These are phyloP conservation scores for Microcebus ravelobensis DNA, from an alignment of 2,113 vertebrate species.

Conservation along the genomic window DNA sequence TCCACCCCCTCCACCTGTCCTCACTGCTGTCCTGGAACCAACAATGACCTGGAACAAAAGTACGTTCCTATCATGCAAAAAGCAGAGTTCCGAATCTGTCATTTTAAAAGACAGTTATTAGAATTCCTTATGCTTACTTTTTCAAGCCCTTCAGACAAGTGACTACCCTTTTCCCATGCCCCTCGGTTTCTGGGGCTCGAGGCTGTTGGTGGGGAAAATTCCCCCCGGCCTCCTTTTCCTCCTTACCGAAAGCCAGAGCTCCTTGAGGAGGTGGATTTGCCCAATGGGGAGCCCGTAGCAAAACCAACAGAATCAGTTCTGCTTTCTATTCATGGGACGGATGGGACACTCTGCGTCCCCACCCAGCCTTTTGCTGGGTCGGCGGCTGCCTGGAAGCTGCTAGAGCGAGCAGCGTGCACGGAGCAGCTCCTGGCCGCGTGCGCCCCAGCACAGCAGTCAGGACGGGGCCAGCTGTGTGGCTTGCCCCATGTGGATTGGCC, in stretches of 20 bases:
- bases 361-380: neutral
- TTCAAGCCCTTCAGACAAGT: neutral
- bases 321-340: constrained; percentile 48
- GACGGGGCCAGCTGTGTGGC: neutral
- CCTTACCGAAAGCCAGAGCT: neutral
- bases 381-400: neutral
- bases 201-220: neutral
- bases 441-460: neutral
- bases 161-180: neutral
- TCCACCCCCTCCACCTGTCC: no score
- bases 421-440: rapidly evolving
- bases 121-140: neutral
- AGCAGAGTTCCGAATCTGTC: neutral
- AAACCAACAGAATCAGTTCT: constrained; percentile 26
- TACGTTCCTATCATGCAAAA: neutral
- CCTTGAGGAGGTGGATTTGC: neutral
- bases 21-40: neutral
- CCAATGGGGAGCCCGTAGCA: neutral
- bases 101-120: neutral
- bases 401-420: neutral
- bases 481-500: neutral
- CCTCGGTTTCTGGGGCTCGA: neutral
- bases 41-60: neutral
- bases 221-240: neutral
- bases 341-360: neutral